These are phyloP conservation scores for Aurelia sp. DNA, from an alignment of 30 jellyfish, hydroid and myxozoan species.

Conservation along the genomic window DNA sequence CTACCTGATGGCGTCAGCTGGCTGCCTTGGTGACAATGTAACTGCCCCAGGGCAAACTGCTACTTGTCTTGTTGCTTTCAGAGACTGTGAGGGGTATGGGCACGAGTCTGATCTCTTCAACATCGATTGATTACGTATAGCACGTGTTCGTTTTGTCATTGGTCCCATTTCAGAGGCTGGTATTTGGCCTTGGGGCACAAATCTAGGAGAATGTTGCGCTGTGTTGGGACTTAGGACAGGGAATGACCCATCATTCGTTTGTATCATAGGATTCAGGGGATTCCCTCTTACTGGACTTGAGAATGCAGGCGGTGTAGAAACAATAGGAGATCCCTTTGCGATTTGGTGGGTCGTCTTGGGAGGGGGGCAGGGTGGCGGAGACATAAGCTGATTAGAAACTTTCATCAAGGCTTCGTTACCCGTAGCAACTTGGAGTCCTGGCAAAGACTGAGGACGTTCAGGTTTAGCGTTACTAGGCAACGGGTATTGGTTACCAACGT, in stretches of 20 bases:
- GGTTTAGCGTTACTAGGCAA: background rate
- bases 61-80: constrained; percentile 39
- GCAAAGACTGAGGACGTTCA: constrained; percentile 41
- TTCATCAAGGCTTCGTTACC: constrained; percentile 1
- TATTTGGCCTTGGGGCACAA: constrained; percentile 5
- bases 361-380: constrained; percentile 64
- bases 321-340: constrained; percentile 12
- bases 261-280: background rate
- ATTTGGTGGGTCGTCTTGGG: constrained; percentile 46
- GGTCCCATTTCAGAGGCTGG: background rate
- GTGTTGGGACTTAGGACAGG: constrained; percentile 1
- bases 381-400: constrained; percentile 34
- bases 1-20: constrained; percentile 5
- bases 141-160: constrained; percentile 9
- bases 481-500: too few species aligned
- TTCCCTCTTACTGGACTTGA: background rate
- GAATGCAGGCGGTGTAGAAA: constrained; percentile 16
- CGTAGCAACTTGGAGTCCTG: constrained; percentile 40
- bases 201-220: constrained; percentile 7
- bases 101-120: constrained; percentile 68
- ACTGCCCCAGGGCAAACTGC: constrained; percentile 9
- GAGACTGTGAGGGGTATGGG: constrained; percentile 78
- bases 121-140: constrained; percentile 14
- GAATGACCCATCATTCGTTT: constrained; percentile 12
- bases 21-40: constrained; percentile 33